Percentiles rank a stretch among this genome's conserved stretches.
phyloP scores from a whole-genome alignment of 2,888 invertebrate genomes.

The Aphodius sticticus region DNA sequence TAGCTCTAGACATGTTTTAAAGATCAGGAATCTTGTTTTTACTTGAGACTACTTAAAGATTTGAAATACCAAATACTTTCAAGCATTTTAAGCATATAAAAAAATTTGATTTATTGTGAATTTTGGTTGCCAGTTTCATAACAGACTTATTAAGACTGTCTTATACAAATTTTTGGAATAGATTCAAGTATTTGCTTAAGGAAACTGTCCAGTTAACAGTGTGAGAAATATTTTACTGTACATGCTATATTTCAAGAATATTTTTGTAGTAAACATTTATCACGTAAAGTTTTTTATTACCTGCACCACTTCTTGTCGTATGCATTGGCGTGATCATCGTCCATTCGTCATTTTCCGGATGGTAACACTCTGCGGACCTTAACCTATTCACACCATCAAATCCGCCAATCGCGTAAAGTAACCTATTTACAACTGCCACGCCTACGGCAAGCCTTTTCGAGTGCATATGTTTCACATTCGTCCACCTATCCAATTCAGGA shows the following conservation, averaged over 20 bases:
- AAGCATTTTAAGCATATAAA: too few relatives aligned
- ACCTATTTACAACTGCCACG: slow-evolving; percentile 41
- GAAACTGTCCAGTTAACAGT: too few relatives aligned
- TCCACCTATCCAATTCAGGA: slow-evolving; percentile 86
- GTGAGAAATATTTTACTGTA: neutral
- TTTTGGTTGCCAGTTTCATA: too few relatives aligned
- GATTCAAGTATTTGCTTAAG: too few relatives aligned
- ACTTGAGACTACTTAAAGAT: too few relatives aligned
- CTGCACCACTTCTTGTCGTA: slow-evolving; percentile 84
- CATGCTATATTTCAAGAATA: neutral
- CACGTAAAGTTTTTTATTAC: slow-evolving; percentile 57
- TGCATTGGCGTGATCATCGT: slow-evolving; percentile 81
- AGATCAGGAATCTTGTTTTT: too few relatives aligned
- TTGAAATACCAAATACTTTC: too few relatives aligned
- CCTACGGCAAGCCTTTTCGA: slow-evolving; percentile 82
- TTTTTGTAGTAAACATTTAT: neutral
- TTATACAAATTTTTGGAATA: too few relatives aligned
- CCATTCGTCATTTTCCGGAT: slow-evolving; percentile 93
- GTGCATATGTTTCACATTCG: slow-evolving; percentile 76
- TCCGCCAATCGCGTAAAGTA: slow-evolving; percentile 86
- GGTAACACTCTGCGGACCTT: slow-evolving; percentile 87
- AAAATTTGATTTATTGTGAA: too few relatives aligned
- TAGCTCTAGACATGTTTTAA: too few relatives aligned
- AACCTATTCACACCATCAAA: slow-evolving; percentile 85
- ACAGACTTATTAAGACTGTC: too few relatives aligned